These are phyloP conservation scores for Elachura formosa DNA, from an alignment of 2,113 vertebrate genomes.

Conservation along the genomic window DNA sequence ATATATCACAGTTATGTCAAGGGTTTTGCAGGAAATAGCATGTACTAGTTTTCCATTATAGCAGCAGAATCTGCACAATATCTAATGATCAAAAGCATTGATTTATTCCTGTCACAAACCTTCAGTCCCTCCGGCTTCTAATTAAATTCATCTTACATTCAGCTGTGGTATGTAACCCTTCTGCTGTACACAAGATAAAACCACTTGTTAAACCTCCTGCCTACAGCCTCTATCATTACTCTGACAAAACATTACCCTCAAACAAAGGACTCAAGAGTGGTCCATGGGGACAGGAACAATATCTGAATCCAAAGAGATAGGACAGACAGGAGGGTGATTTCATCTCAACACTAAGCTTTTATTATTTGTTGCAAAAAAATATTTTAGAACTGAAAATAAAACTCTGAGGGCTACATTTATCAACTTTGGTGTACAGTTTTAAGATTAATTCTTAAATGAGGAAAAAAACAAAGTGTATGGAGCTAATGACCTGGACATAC, in stretches of 20 bases:
- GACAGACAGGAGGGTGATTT: background rate
- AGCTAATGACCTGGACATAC: background rate
- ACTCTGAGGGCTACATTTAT: background rate
- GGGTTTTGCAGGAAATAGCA: slow-evolving; percentile 14
- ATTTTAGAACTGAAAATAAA: background rate
- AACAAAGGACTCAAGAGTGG: background rate
- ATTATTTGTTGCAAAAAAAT: background rate
- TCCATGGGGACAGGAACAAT: background rate
- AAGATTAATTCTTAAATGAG: background rate
- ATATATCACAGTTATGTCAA: background rate
- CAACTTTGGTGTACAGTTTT: background rate
- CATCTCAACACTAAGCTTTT: background rate
- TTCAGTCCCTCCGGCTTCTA: slow-evolving; percentile 20
- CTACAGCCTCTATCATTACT: background rate
- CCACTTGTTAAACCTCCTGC: background rate
- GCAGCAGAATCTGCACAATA: slow-evolving; percentile 2
- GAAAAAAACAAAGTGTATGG: background rate
- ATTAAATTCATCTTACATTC: slow-evolving; percentile 40
- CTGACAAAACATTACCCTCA: background rate
- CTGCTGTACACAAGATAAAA: slow-evolving; percentile 31
- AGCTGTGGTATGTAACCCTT: background rate
- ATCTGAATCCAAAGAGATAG: background rate
- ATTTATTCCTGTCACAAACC: slow-evolving; percentile 49
- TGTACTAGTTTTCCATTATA: background rate
- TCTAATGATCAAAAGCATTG: slow-evolving; percentile 56